Evolutionary conservation across 2,113 vertebrate species (phyloP), one percentile per base, ranked within the genome.

Genomic region (Pseudorasbora parva): DNA sequence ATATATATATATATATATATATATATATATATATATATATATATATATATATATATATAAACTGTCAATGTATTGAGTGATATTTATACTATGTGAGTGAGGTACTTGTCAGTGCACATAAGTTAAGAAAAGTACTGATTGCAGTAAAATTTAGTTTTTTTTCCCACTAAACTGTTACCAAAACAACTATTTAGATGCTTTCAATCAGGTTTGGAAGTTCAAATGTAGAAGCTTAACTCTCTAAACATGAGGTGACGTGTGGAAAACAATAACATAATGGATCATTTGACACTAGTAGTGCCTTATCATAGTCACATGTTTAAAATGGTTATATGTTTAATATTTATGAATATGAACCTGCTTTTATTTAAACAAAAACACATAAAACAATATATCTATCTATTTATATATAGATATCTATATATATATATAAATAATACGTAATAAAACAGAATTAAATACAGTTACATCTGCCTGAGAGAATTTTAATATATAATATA

Each of bases 231-330:
- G 23, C 17, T 5, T 33, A 2, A 9, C 64, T 56, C 43, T 69
- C 72, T 57, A 77, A 43, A 59, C n/a, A 59, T 41, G 33, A 15
- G 73, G 25, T 54, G 73, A 78, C 60, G 33, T 51, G 56, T 72
- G 64, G 27, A 62, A 25, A n/a, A 60, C 54, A 64, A 49, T 57
- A 37, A 73, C 79, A 72, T 64, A 81, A 64, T 47, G 15, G 74
- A 78, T 82, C 37, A 76, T 85, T 66, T 41, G 81, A 82, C 74
- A 82, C 79, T 85, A 72, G 79, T 87, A 87, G 86, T 87, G 86
- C 86, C 86, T 87, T 87, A 87, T 85, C 79, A 68, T 78, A 66
- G 83, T 82, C 43, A 43, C 41, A 79, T 56, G 21, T 66, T 86
- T 68, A 56, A 83, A 76, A 77, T 83, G 30, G 71, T 78, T 60